Evolutionary conservation across 2,797 vertebrate genomes (phyloP), one percentile per base, ranked within the genome.

Genomic region (Acanthopagrus latus): DNA sequence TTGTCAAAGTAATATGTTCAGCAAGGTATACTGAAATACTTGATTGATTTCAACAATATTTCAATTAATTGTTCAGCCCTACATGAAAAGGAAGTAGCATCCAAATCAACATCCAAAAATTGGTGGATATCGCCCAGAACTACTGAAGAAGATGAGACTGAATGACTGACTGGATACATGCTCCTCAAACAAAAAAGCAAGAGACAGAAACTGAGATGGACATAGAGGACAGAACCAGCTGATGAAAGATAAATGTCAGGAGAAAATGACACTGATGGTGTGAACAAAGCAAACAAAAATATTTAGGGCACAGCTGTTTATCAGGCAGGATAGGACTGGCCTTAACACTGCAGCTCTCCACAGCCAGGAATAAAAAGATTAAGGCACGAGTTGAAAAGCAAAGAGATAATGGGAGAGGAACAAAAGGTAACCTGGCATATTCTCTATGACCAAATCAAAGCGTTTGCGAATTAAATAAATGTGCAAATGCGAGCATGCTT

Each of bases 231-330:
- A 63, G 65, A 71, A 18, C 38, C 23, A 83, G 27, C 46, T 64
- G 64, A 85, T 65, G 11, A 76, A 74, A 74, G 51, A 78, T 78
- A 76, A 84, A 18, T 81, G 76, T 64, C 47, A 71, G 55, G 47
- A 69, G 75, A 81, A 75, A 84, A 76, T 79, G 14, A 77, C 64
- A 89, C 43, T 71, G 68, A 77, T 74, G 86, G 72, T 73, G 57
- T 77, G 78, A 85, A 89, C 55, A 73, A 65, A 76, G 52, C 50
- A 81, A 86, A 74, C 55, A 76, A 69, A 78, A 69, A 88, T 75
- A 75, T 71, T 76, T 75, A 81, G 78, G 73, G 46, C 56, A 74
- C 14, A 5, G 52, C 52, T 86, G 80, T 76, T 89, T 64, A 88
- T 83, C 60, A 69, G 58, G 27, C 29, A 72, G 71, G 56, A 86